Evolutionary conservation across 2,888 invertebrate species (phyloP).

Genomic region (Rambutsinella grinnellia): DNA sequence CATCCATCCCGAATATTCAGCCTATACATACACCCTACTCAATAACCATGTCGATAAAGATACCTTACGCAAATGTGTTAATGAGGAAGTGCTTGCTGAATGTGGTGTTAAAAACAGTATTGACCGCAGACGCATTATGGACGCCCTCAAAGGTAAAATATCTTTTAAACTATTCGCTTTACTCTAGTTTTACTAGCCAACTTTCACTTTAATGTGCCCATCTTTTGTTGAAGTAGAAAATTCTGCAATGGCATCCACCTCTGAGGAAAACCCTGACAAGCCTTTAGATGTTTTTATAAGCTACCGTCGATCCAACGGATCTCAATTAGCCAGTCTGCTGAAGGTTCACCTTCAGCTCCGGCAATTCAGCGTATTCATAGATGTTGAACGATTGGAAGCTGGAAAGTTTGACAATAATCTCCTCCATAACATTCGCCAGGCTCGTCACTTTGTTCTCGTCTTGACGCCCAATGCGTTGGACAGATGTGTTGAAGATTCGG

Average conservation of each 20-base stretch:
- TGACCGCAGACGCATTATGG: constrained; percentile 90
- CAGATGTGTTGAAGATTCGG: constrained; percentile 90
- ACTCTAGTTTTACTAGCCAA: background rate
- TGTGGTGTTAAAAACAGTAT: constrained; percentile 95
- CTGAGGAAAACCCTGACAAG: constrained; percentile 86
- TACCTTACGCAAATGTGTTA: constrained; percentile 76
- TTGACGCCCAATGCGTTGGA: constrained; percentile 95
- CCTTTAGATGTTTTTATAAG: constrained; percentile 98
- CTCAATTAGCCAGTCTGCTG: constrained; percentile 91
- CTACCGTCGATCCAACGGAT: constrained; percentile 96
- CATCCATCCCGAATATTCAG: constrained; percentile 90
- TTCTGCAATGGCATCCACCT: constrained; percentile 77
- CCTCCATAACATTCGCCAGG: constrained; percentile 95
- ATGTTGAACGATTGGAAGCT: constrained; percentile 96
- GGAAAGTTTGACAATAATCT: constrained; percentile 99
- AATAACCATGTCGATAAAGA: constrained; percentile 95
- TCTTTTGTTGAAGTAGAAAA: constrained; percentile 74
- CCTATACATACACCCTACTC: constrained; percentile 96
- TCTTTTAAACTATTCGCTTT: background rate
- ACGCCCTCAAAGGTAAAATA: constrained; percentile 78
- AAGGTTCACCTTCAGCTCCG: constrained; percentile 97
- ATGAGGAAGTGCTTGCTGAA: constrained; percentile 91
- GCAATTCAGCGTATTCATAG: constrained; percentile 97
- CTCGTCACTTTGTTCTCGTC: constrained; percentile 96
- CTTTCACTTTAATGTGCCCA: constrained; percentile 13